Evolutionary conservation across 1,140 invertebrate genomes (phyloP).

Genomic region (Metopolophium dirhodum): DNA sequence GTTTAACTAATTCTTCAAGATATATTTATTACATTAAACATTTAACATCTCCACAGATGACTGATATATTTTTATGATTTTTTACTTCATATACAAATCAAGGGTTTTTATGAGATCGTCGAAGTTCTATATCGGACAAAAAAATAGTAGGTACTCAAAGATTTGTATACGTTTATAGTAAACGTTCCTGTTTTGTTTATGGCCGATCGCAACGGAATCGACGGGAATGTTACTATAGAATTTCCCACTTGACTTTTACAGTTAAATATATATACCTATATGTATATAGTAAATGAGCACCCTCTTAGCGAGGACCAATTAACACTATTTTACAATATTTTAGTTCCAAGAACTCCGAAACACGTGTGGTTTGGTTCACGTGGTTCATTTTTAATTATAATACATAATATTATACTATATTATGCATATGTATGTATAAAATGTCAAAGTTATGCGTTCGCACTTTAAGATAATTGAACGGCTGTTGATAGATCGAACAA

Average conservation of each 20-base stretch:
- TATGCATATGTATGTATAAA: neutral
- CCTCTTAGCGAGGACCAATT: neutral
- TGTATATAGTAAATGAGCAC: neutral
- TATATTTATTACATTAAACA: neutral
- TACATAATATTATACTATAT: neutral
- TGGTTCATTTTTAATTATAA: neutral
- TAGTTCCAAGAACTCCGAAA: neutral
- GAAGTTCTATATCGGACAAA: neutral
- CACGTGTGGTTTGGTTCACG: neutral
- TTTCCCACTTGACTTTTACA: neutral
- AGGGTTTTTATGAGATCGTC: neutral
- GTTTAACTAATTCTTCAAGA: neutral
- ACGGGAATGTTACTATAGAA: neutral
- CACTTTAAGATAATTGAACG: neutral
- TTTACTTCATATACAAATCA: neutral
- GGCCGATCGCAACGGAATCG: neutral
- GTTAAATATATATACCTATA: neutral
- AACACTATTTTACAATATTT: neutral
- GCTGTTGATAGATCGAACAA: neutral
- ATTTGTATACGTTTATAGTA: neutral
- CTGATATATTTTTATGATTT: neutral
- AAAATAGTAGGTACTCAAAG: neutral
- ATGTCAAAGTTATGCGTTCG: neutral
- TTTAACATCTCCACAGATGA: neutral
- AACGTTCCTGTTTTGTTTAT: conserved; percentile 9